Conservation (phyloP, 1,140 invertebrate genomes). For the Subanguina moxae region DNA sequence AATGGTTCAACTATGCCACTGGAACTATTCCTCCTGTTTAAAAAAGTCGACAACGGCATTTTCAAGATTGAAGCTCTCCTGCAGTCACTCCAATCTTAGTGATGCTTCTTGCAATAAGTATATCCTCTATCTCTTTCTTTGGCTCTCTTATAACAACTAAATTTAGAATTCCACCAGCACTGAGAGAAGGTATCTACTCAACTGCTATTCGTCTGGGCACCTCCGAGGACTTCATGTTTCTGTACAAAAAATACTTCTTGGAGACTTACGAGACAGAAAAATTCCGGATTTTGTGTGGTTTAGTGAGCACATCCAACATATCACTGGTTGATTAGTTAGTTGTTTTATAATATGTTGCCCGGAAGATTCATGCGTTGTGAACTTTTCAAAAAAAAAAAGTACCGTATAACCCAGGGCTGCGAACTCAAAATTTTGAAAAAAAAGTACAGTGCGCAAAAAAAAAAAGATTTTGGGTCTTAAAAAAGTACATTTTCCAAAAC, state of each 20-base stretch:
- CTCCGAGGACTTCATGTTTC: background rate
- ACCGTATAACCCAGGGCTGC: no score
- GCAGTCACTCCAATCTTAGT: conserved; percentile 10
- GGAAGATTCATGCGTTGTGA: no score
- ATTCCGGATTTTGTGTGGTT: background rate
- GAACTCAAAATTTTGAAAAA: no score
- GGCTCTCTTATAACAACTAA: no score
- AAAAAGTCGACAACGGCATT: conserved; percentile 12
- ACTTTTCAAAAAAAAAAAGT: no score
- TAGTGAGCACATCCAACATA: background rate
- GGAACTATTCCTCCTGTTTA: conserved; percentile 23
- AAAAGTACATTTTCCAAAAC: no score
- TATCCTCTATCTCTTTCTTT: no score
- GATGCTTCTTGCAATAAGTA: conserved; percentile 23
- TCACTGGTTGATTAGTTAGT: conserved; percentile 3
- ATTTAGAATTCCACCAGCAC: conserved; percentile 3
- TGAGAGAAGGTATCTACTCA: background rate
- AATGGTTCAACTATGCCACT: conserved; percentile 26
- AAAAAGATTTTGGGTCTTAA: no score
- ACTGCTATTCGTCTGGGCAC: conserved; percentile 1
- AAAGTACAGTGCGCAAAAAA: no score
- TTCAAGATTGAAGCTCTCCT: conserved; percentile 10
- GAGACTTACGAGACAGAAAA: conserved; percentile 7
- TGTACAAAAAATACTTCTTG: background rate
- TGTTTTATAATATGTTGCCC: no score